Conservation (phyloP, 2,888 invertebrate species). For the Mallateleia sp. region DNA sequence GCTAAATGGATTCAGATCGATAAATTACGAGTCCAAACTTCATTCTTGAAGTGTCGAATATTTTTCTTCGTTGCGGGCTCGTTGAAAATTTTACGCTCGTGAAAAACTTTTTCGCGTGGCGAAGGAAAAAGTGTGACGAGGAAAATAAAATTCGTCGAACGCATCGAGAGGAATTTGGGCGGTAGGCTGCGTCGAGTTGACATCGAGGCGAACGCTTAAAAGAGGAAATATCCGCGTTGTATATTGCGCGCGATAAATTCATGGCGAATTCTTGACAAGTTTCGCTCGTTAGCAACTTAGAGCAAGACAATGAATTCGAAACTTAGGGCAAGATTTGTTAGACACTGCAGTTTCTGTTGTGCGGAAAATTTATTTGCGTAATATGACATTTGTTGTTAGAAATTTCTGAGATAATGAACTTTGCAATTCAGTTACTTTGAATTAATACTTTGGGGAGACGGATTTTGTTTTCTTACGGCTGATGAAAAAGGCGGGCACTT, state of each 20-base stretch:
- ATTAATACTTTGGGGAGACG: slow-evolving; percentile 31
- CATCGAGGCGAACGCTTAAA: slow-evolving; percentile 19
- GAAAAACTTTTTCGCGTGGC: slow-evolving; percentile 29
- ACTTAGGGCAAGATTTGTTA: slow-evolving; percentile 74
- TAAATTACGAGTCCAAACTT: slow-evolving; percentile 74
- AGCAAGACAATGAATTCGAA: slow-evolving; percentile 69
- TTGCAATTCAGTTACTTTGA: slow-evolving; percentile 50
- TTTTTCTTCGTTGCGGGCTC: slow-evolving; percentile 58
- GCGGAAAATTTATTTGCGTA: slow-evolving; percentile 55
- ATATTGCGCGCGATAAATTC: slow-evolving; percentile 62
- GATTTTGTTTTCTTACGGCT: slow-evolving; percentile 13
- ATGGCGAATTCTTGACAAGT: slow-evolving; percentile 59
- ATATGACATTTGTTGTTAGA: slow-evolving; percentile 65
- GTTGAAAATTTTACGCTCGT: slow-evolving; percentile 53
- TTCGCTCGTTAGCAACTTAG: slow-evolving; percentile 66
- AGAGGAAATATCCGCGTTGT: slow-evolving; percentile 48
- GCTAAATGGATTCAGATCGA: slow-evolving; percentile 78
- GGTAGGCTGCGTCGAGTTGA: slow-evolving; percentile 24
- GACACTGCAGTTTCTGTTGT: slow-evolving; percentile 59
- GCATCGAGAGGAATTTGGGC: slow-evolving; percentile 9
- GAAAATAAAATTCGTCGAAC: slow-evolving; percentile 9
- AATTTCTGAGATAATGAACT: slow-evolving; percentile 65
- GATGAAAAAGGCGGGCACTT: not conserved
- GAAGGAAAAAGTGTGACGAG: not conserved
- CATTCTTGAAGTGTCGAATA: slow-evolving; percentile 60